Evolutionary conservation across 2,797 vertebrate species (phyloP), one percentile per base, ranked within the genome.

Genomic region (Toxotes lorentzi): DNA sequence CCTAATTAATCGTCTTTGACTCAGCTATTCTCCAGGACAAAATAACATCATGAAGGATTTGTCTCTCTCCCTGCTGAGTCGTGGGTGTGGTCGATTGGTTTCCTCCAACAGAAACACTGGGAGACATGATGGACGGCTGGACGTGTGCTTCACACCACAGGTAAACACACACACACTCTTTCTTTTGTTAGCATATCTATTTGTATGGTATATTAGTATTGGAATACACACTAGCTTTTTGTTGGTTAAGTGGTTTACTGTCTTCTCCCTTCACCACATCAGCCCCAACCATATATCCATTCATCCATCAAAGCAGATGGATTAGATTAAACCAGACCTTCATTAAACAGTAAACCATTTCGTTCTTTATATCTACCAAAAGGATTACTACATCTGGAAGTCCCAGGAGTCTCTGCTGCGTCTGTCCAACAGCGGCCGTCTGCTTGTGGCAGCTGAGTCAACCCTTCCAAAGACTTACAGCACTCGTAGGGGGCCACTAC

Each of bases 351-450:
- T 34, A 24, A 68, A 5, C 23, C 27, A 45, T 35, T 61, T 6
- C 14, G 16, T 43, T 50, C 0, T 23, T 40, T 2, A 32, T 21
- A 30, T 10, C 56, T 21, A 84, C 67, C 54, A 69, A 84, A 68
- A 96, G 95, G 94, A 97, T 91, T 97, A 96, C 80, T 95, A 96
- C 82, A 96, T 94, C 71, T 96, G 96, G 95, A 96, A 91, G 75
- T 94, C 95, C 65, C 85, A 90, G 45, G 87, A 92, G 83, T 73
- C 90, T 24, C 24, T 90, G 50, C 73, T 95, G 43, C 87, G 60
- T 53, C 67, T 94, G 70, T 87, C 92, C 51, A 75, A 47, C 70
- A 93, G 90, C 6, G 91, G 90, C 0, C 69, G 12, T 21, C 70
- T 92, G 43, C 63, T 85, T 11, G 40, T 70, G 30, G 82, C 67